A percentile compares a stretch with the other conserved stretches of the same genome.
These are phyloP conservation scores for Sesia apiformis DNA, from an alignment of 2,888 invertebrate species.

Conservation along the genomic window DNA sequence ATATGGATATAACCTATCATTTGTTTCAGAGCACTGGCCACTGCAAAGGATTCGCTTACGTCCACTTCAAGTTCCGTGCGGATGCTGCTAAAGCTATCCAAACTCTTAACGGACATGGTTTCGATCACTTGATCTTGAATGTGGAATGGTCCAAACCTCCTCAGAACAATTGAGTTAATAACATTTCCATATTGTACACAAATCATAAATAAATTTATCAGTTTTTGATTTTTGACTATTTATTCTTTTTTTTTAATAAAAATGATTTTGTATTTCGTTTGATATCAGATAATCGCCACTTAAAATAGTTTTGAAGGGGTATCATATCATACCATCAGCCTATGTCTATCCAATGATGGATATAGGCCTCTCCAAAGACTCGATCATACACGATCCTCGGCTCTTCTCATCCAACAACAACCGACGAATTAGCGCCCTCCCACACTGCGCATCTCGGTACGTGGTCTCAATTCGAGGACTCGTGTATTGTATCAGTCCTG, in stretches of 20 bases:
- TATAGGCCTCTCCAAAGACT: too few species aligned
- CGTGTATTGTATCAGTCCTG: neutral
- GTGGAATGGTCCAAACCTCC: conserved; percentile 99
- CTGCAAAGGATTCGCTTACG: conserved; percentile 99
- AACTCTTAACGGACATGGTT: conserved; percentile 93
- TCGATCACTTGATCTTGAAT: conserved; percentile 97
- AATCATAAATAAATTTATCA: conserved; percentile 1
- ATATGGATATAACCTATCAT: neutral
- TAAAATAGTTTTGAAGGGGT: too few species aligned
- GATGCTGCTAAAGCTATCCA: conserved; percentile 95
- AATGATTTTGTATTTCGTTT: neutral
- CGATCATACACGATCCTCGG: too few species aligned
- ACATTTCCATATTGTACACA: conserved; percentile 25
- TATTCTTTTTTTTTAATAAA: neutral
- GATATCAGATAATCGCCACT: too few species aligned
- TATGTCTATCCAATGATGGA: too few species aligned
- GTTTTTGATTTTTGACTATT: neutral
- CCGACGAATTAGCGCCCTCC: neutral
- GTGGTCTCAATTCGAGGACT: neutral
- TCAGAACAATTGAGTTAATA: conserved; percentile 44
- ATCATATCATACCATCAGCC: too few species aligned
- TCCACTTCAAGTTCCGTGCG: conserved; percentile 93
- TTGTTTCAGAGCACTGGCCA: conserved; percentile 77
- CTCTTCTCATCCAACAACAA: too few species aligned
- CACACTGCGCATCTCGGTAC: neutral